A percentile compares a stretch with the other conserved stretches of the same genome.
Conservation (phyloP, 2,113 vertebrate species). For the Anoura caudifer region DNA sequence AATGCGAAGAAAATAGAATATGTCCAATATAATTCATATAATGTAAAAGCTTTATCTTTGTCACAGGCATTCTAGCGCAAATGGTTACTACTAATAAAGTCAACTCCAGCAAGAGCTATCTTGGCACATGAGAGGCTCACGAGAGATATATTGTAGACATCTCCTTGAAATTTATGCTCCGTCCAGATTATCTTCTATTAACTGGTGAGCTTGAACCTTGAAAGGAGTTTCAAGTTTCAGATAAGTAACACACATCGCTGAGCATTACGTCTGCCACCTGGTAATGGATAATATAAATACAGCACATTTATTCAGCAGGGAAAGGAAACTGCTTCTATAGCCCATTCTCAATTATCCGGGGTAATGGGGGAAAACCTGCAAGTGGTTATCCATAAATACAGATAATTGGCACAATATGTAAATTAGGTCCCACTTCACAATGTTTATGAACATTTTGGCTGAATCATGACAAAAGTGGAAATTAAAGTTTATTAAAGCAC, state of each 20-base stretch:
- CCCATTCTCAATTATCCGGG: constrained; percentile 75
- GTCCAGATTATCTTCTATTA: constrained; percentile 76
- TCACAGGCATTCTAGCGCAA: constrained; percentile 40
- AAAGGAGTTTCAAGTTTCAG: constrained; percentile 76
- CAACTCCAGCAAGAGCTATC: constrained; percentile 57
- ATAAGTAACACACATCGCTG: constrained; percentile 72
- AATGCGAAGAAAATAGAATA: constrained; percentile 79
- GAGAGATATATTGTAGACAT: constrained; percentile 70
- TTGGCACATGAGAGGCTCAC: constrained; percentile 2
- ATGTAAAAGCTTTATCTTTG: constrained; percentile 73
- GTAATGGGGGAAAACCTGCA: constrained; percentile 76
- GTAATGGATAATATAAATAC: constrained; percentile 76
- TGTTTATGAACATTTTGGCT: constrained; percentile 69
- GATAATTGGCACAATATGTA: constrained; percentile 76
- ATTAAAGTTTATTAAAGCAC: constrained; percentile 59
- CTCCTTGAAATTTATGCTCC: constrained; percentile 75
- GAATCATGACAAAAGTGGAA: constrained; percentile 55
- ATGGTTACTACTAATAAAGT: constrained; percentile 65
- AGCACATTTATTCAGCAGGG: constrained; percentile 67
- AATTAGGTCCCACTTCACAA: constrained; percentile 62
- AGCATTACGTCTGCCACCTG: constrained; percentile 72
- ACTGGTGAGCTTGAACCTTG: constrained; percentile 75
- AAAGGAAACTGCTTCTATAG: constrained; percentile 64
- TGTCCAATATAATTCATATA: constrained; percentile 65
- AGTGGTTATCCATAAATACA: constrained; percentile 75